Evolutionary conservation across 2,797 vertebrate species (phyloP), one percentile per base, ranked within the genome.

Genomic region (Hypotaenidia philippensis): DNA sequence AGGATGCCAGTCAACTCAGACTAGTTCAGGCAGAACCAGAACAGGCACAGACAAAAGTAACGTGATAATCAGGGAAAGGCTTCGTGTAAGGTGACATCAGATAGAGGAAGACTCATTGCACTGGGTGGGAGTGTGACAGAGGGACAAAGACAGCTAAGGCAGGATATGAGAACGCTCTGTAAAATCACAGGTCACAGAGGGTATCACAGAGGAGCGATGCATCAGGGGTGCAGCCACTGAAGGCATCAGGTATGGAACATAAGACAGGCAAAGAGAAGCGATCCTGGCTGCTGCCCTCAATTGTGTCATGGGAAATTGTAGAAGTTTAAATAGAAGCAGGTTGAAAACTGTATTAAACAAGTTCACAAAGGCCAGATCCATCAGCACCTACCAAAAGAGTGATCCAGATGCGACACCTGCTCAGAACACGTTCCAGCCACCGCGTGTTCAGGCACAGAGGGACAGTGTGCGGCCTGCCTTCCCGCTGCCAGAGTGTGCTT

Each of bases 401-500:
- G 2, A 53, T 17, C 8, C 76, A 44, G 61, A 52, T 0, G 21
- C 0, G 1, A 13, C 0, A 1, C 32, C 61, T 21, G 52, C 49
- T 53, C 38, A 6, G 47, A 29, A 25, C 7, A 10, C 0, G 2
- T 6, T 10, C 11, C 26, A 52, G 53, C 6, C 61, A 21, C 34
- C 0, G 0, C 0, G 0, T 3, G 6, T 3, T 19, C 5, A 45
- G 0, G 0, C 0, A 4, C 26, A 2, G 68, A 57, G 21, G 49
- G 44, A 45, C 3, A 5, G 36, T 0, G 2, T 1, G 6, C 0
- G 1, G 32, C 26, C 21, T 36, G 71, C 81, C 63, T 56, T 34
- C 34, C 81, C 3, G 7, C 77, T 45, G 26, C 4, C 36, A 49
- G 34, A 18, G 26, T 5, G 34, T 1, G 29, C 29, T 81, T 8